Conservation (phyloP, 2,797 vertebrate species). For the Smutsia temminckii region DNA sequence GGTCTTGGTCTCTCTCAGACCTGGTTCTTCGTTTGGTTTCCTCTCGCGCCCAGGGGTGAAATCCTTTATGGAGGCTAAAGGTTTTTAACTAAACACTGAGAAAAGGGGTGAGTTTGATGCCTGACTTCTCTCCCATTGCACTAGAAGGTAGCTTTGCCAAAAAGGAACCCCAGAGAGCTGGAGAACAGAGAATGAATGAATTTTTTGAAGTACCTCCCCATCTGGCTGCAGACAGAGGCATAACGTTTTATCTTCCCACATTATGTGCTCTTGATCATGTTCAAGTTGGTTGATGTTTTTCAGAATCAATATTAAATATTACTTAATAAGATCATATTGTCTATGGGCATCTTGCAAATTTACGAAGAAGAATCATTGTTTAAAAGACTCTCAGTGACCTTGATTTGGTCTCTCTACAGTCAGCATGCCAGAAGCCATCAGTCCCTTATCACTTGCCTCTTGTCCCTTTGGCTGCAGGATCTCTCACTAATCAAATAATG, state of each 20-base stretch:
- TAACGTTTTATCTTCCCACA: neutral
- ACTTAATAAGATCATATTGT: neutral
- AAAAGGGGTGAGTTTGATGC: neutral
- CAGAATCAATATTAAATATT: neutral
- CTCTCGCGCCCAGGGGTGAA: neutral
- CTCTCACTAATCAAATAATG: conserved; percentile 14
- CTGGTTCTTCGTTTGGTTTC: neutral
- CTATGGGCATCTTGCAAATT: neutral
- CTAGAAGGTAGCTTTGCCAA: neutral
- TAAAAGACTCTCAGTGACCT: neutral
- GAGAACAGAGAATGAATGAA: neutral
- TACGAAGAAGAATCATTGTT: neutral
- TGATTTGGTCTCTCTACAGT: neutral
- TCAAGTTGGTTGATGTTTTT: neutral
- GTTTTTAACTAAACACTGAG: neutral
- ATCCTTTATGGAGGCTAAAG: neutral
- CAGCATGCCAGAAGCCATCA: neutral
- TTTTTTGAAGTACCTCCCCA: neutral
- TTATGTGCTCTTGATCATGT: neutral
- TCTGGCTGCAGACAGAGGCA: neutral
- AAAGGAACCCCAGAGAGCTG: neutral
- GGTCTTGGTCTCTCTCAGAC: neutral
- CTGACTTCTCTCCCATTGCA: neutral
- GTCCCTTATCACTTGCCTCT: neutral
- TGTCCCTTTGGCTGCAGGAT: neutral